Evolutionary conservation across 2,888 invertebrate species (phyloP), one percentile per base, ranked within the genome.

Genomic region (Gastracanthus pulcherrimus): DNA sequence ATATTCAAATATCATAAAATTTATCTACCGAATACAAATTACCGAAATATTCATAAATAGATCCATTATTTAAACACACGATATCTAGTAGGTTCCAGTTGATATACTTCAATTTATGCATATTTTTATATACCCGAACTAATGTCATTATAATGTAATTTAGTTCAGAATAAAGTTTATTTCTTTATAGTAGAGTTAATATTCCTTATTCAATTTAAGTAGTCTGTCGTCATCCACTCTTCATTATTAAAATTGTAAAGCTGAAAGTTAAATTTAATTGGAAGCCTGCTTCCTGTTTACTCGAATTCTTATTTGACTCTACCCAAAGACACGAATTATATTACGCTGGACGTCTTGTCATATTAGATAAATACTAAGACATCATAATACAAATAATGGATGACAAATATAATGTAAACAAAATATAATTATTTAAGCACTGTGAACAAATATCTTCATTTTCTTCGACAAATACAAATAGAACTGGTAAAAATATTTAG

Each of bases 61-160:
- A n/a, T n/a, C n/a, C n/a, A n/a, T n/a, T n/a, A n/a, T n/a, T n/a
- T n/a, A n/a, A n/a, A n/a, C n/a, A n/a, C n/a, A n/a, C n/a, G n/a
- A n/a, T n/a, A n/a, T n/a, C n/a, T n/a, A n/a, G n/a, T n/a, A n/a
- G n/a, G n/a, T n/a, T n/a, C n/a, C n/a, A n/a, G n/a, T n/a, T n/a
- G n/a, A n/a, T n/a, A n/a, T n/a, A n/a, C n/a, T n/a, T n/a, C n/a
- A n/a, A n/a, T n/a, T n/a, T 4, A 3, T 1, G 34, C 1, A 34
- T 70, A 51, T 51, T 51, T 51, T 51, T 51, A 23, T 51, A 51
- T n/a, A 55, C 55, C 23, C n/a, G 19, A n/a, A n/a, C n/a, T n/a
- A n/a, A n/a, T 55, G 55, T 45, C 45, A 45, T 16, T n/a, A n/a
- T 26, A 26, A 55, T 55, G 23, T 55, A 55, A 55, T 55, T 55